These are phyloP conservation scores for Pristis pectinata DNA, from an alignment of 2,797 vertebrate species.

Conservation along the genomic window DNA sequence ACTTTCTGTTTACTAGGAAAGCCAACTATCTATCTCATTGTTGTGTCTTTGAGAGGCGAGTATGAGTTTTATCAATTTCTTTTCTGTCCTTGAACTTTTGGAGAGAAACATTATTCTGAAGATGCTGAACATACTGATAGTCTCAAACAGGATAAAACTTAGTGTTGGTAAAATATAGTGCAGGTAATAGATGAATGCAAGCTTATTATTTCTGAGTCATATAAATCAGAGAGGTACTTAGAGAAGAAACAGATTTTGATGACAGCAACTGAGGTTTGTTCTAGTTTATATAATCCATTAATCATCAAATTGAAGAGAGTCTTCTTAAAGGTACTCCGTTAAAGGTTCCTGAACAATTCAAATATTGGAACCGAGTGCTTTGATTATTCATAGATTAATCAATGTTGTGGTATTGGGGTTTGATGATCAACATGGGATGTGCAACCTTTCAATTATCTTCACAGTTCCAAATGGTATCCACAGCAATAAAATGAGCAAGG, in stretches of 20 bases:
- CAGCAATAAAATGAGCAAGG: neutral
- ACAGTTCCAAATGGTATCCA: neutral
- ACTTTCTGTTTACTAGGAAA: neutral
- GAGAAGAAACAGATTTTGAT: slow-evolving; percentile 6
- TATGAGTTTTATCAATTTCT: neutral
- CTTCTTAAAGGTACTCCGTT: neutral
- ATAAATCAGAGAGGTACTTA: slow-evolving; percentile 25
- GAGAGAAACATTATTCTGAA: neutral
- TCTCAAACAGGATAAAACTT: neutral
- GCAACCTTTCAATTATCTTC: neutral
- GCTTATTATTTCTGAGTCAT: slow-evolving; percentile 30
- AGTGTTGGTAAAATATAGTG: neutral
- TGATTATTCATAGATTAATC: neutral
- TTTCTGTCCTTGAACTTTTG: neutral
- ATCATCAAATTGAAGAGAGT: slow-evolving; percentile 18
- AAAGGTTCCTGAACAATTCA: neutral
- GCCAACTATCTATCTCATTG: neutral
- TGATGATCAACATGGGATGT: neutral
- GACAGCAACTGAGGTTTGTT: slow-evolving; percentile 11
- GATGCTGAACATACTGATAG: neutral
- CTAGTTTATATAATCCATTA: slow-evolving; percentile 16
- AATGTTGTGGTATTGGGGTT: neutral
- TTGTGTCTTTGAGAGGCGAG: neutral
- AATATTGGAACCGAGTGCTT: neutral
- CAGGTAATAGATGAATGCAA: neutral